Conservation (phyloP, 2,797 vertebrate species). For the Gambelia wislizenii region DNA sequence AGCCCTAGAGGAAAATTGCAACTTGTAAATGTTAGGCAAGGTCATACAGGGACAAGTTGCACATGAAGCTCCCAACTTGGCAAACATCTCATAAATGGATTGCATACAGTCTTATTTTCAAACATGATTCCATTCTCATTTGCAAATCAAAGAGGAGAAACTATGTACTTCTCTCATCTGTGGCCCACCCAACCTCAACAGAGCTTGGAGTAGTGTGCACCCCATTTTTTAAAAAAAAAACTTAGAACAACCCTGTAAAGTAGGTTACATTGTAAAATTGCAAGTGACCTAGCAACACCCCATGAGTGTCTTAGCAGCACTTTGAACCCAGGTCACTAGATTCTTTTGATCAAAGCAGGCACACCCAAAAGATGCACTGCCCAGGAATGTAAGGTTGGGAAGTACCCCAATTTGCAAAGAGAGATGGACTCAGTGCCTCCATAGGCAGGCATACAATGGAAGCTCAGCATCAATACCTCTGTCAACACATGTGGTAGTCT, state of each 20-base stretch:
- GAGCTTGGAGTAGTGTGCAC: not conserved
- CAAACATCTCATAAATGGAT: not conserved
- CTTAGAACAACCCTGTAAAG: not conserved
- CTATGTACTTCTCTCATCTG: not conserved
- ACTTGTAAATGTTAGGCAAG: slow-evolving; percentile 48
- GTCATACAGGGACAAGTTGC: slow-evolving; percentile 17
- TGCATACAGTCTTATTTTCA: not conserved
- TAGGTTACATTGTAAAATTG: not conserved
- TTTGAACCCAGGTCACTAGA: not conserved
- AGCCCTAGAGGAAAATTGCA: slow-evolving; percentile 40
- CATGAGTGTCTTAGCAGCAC: no score
- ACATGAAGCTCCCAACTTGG: slow-evolving; percentile 15
- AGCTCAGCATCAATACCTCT: not conserved
- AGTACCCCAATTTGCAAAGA: not conserved
- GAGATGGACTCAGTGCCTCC: not conserved
- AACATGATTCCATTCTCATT: slow-evolving; percentile 6
- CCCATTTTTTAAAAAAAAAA: not conserved
- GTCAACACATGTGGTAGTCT: not conserved
- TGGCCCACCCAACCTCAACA: not conserved
- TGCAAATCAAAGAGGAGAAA: slow-evolving; percentile 14
- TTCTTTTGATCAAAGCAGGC: not conserved
- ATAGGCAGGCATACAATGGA: not conserved
- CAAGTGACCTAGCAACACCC: not conserved
- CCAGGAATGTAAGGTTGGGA: not conserved
- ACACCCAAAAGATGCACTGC: not conserved